A percentile compares a stretch with the other conserved stretches of the same genome.
Conservation (phyloP, 2,888 invertebrate species). For the Cataglyphis livida region DNA sequence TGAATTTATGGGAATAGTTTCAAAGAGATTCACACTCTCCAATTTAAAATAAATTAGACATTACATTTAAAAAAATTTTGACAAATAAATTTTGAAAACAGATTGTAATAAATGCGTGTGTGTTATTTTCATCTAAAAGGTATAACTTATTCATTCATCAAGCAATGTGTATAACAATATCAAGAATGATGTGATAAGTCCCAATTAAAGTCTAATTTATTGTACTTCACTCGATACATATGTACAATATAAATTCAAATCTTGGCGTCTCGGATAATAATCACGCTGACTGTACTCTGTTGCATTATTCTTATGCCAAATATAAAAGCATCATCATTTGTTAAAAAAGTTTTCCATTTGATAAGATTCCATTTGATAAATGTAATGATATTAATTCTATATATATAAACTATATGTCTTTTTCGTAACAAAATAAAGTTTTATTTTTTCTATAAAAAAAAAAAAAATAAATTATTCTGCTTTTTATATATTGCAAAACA, state of each 20-base stretch:
- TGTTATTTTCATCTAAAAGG: too few species aligned
- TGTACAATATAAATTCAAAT: background rate
- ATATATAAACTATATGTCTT: background rate
- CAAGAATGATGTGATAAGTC: too few species aligned
- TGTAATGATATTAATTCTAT: conserved; percentile 27
- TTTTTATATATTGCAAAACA: background rate
- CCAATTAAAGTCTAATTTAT: too few species aligned
- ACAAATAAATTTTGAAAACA: too few species aligned
- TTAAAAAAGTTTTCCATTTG: conserved; percentile 18
- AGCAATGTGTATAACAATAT: too few species aligned
- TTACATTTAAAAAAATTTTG: background rate
- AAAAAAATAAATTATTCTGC: background rate
- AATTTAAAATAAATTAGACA: background rate
- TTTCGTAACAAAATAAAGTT: background rate
- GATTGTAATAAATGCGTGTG: too few species aligned
- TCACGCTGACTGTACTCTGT: background rate
- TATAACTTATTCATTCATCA: too few species aligned
- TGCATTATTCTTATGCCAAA: conserved; percentile 28
- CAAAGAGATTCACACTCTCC: background rate
- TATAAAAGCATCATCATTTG: conserved; percentile 36
- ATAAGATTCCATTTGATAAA: conserved; percentile 1
- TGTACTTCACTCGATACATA: background rate
- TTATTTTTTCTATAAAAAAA: background rate
- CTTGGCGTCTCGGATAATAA: background rate
- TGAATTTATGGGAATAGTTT: background rate